Evolutionary conservation across 2,888 invertebrate genomes (phyloP), one percentile per base, ranked within the genome.

Genomic region (Eristalinus aeneus): DNA sequence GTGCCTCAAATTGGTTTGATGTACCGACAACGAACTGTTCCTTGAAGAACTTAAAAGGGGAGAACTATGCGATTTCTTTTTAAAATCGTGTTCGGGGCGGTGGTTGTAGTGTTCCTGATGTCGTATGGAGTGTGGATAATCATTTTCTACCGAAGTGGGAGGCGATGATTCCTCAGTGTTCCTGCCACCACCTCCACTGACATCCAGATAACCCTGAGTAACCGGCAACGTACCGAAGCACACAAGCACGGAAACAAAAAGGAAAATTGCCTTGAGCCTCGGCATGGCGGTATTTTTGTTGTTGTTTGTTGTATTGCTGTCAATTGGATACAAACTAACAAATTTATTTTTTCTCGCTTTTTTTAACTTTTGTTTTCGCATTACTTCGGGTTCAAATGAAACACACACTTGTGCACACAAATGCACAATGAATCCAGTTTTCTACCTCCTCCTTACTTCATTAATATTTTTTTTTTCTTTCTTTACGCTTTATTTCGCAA

Each of bases 61-160:
- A 10, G 46, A 0, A 54, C 54, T 73, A 20, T 76, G 39, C 36
- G 27, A 54, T 46, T 82, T 82, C 54, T 69, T 86, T 78, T 88
- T 88, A 11, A 89, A 88, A 76, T 88, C 88, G 72, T 89, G 88
- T 65, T 90, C 88, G 39, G 88, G 88, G 69, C 89, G 90, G 72
- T 90, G 89, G 80, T 88, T 89, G 65, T 90, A 89, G 71, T 90
- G 90, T 74, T 90, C 89, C 74, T 90, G 90, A 84, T 90, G 90
- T 36, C 89, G 89, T 58, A 90, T 88, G 34, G 89, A 89, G 88
- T 90, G 90, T 64, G 89, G 83, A 74, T 78, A 86, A 32, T 77
- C 77, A 71, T 82, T 86, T 36, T 82, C 86, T 46, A 64, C 64
- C 27, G 85, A 85, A 69, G 73, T 67, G 12, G 81, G 69, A 23